Evolutionary conservation across 2,888 invertebrate genomes (phyloP), one percentile per base, ranked within the genome.

Genomic region (Hydriomena furcata): DNA sequence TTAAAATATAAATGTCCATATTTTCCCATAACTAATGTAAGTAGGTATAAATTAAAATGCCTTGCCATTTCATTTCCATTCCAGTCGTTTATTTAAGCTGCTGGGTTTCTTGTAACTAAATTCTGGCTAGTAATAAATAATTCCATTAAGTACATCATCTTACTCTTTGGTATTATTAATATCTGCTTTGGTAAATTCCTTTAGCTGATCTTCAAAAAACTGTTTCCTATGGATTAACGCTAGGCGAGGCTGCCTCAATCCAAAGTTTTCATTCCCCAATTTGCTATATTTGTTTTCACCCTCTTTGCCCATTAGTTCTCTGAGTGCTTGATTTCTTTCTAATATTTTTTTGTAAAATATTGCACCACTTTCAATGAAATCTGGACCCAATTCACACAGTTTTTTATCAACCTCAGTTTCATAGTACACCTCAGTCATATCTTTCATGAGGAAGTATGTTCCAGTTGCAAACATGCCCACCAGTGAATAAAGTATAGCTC

Each of bases 281-380:
- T 88, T 91, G 23, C 93, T 93, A 71, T 93, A 96, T 38, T 91
- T 80, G 5, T 77, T 84, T 66, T 93, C 91, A 0, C 95, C 95
- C 35, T 91, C 83, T 11, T 76, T 72, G 0, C 94, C 95, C 83
- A 95, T 84, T 6, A 96, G 73, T 50, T 88, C 82, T 61, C 95
- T 87, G 10, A 96, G 75, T 0, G 95, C 95, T 65, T 93, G 92
- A 78, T 97, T 97, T 72, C 95, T 92, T 62, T 93, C 84, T 27
- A 95, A 72, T 17, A 93, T 73, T 82, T 95, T 96, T 17, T 92
- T 91, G 73, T 96, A 97, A 83, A 92, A 97, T 73, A 94, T 93
- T 21, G 93, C 83, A 1, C 96, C 97, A 35, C 96, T 95, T 70
- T 93, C 91, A 6, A 93, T 82, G 74, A 94, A 95, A 31, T 93